phyloP scores from a whole-genome alignment of 2,113 vertebrate genomes.

The Chroicocephalus ridibundus region DNA sequence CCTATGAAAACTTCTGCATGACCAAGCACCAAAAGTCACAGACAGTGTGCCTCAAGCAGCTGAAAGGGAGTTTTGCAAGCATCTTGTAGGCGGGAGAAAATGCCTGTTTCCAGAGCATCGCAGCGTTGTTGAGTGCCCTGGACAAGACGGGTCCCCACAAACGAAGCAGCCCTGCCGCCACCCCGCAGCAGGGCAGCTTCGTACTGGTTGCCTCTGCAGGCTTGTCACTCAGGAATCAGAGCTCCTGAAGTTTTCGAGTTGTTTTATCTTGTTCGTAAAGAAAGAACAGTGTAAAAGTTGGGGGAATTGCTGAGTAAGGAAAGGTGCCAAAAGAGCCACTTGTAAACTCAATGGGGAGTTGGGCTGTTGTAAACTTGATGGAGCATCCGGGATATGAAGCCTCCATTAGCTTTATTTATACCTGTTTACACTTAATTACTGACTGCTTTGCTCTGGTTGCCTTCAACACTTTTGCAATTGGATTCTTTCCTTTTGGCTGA shows the following conservation, averaged over 20 bases:
- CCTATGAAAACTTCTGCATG: background rate
- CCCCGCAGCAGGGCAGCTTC: rapidly evolving
- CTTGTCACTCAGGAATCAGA: background rate
- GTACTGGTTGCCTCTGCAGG: background rate
- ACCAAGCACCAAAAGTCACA: background rate
- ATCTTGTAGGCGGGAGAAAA: background rate
- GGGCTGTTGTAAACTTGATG: background rate
- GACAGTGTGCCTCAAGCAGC: background rate
- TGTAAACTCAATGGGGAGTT: background rate
- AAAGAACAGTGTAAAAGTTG: background rate
- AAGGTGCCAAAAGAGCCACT: background rate
- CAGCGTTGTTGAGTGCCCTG: rapidly evolving
- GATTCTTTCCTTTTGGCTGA: background rate
- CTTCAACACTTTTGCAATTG: background rate
- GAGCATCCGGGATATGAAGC: background rate
- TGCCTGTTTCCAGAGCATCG: rapidly evolving
- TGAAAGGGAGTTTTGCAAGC: background rate
- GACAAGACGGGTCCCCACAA: rapidly evolving
- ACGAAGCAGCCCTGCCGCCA: background rate
- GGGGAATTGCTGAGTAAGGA: background rate
- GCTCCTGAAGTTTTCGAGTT: background rate
- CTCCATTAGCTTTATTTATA: background rate
- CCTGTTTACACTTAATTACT: background rate
- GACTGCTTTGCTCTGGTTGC: background rate
- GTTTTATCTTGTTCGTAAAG: background rate